Conservation (phyloP, 2,888 invertebrate species). For the Aphodius sticticus region DNA sequence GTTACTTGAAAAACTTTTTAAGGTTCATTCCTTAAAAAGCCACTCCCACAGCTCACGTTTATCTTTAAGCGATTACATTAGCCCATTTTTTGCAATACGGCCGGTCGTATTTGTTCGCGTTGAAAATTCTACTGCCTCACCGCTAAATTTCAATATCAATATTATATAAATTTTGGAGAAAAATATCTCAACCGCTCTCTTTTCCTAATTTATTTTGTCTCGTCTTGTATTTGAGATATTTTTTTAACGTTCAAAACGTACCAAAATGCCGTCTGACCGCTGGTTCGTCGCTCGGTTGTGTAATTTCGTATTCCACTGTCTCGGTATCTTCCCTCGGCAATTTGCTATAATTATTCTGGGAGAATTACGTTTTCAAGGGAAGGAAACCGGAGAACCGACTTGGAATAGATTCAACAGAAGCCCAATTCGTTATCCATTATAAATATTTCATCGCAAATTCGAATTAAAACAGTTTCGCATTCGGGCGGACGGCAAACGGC, state of each 20-base stretch:
- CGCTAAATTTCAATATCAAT: background rate
- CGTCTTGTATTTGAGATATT: background rate
- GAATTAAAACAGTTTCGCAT: background rate
- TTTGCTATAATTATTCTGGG: background rate
- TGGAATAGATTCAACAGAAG: background rate
- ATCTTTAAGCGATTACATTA: background rate
- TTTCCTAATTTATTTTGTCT: too few relatives aligned
- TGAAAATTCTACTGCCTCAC: background rate
- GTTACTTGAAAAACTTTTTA: background rate
- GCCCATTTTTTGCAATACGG: background rate
- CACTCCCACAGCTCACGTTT: background rate
- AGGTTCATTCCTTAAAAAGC: background rate
- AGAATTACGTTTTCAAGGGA: background rate
- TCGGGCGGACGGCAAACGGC: background rate
- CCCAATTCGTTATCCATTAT: background rate
- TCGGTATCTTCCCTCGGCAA: background rate
- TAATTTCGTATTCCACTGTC: background rate
- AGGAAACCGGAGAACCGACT: background rate
- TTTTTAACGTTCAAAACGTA: background rate
- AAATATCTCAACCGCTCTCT: background rate
- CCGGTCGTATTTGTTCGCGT: background rate
- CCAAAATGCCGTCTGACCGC: background rate
- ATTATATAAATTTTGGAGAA: background rate
- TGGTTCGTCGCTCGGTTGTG: background rate
- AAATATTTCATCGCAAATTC: background rate